Base-by-base conservation (phyloP, 2,113 vertebrate genomes). In the Rhabdornis inornatus region DNA sequence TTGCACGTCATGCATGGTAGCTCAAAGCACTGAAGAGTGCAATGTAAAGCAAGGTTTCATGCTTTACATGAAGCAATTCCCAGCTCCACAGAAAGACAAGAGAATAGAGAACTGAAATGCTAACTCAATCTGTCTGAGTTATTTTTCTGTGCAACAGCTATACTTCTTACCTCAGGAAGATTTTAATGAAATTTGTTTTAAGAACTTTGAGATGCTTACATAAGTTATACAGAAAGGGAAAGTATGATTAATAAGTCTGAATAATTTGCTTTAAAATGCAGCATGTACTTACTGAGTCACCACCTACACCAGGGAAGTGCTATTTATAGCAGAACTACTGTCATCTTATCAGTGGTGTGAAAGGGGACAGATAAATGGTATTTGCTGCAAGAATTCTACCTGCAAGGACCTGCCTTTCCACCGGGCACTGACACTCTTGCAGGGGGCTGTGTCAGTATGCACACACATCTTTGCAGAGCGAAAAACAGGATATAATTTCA, bases 201-300 rank as follows among this genome's bases (percentile, higher is more conserved):
- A 82, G 64, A 49, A 87, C 66, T 91, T 70, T 55, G 45, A 94
- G 84, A 61, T 68, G 18, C 83, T 95, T 88, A 94, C 9, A 12
- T 94, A 91, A 85, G 75, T 79, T 40, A 69, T 47, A 56, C 13
- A 92, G 49, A 94, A 90, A 76, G 44, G 61, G 52, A 90, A 90
- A 86, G 44, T 49, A 76, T 60, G 66, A 82, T 83, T 61, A 95
- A 10, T 79, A 94, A 76, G 40, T 24, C 83, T 83, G 86, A 88
- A 65, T 80, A 95, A 92, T 83, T 77, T 80, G 63, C 90, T 95
- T 90, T 83, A 90, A 90, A 96, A 92, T 63, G 92, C 59, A 93
- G 70, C 37, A 83, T 33, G 63, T 92, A 68, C 81, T 88, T 82
- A 56, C 53, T 56, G 66, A 90, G 79, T 90, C 82, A 85, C 75